Base-by-base conservation (phyloP, 2,888 invertebrate genomes). In the Sycophila texana region DNA sequence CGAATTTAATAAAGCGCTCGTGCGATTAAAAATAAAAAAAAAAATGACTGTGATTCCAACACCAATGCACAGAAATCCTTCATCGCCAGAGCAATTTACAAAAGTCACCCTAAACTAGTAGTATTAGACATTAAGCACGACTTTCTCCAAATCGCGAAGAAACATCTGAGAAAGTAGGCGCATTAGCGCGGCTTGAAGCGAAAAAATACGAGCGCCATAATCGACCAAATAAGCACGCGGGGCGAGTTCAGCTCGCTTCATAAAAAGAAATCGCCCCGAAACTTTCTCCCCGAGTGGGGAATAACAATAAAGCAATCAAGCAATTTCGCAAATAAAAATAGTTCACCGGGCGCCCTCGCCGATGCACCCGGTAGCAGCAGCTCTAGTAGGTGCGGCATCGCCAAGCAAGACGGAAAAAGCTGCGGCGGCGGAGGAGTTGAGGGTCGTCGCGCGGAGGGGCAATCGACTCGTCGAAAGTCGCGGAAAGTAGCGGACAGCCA, bases 251-350 rank as follows among this genome's bases (percentile, higher is more conserved):
- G 16, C 18, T 13, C 12, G 20, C 7, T 4, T 22, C 58, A 14
- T n/a, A 75, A 61, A 68, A 20, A n/a, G 14, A 51, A 30, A 18
- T 20, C 18, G 20, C 12, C 12, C 51, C 55, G 51, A 47, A 16
- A 51, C 3, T 18, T 47, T 16, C 65, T 26, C 51, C 16, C n/a
- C 22, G 3, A 47, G 20, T n/a, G 72, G 55, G 72, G 55, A 65
- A 58, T 67, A 76, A 67, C 76, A 73, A 76, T 77, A 80, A 80
- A 80, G 70, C 77, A 74, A 80, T 77, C 58, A 77, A 77, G 77
- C 77, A 60, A 79, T 79, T 77, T 77, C 13, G 47, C 49, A 67
- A 72, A 73, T 73, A 73, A 77, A 77, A 76, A 51, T 74, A 65
- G 39, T 39, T 57, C 10, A 10, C 51, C 30, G 39, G n/a, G 18